A percentile compares a stretch with the other conserved stretches of the same genome.
Conservation (phyloP, 2,113 vertebrate species). For the Tretioscincus oriximinensis region DNA sequence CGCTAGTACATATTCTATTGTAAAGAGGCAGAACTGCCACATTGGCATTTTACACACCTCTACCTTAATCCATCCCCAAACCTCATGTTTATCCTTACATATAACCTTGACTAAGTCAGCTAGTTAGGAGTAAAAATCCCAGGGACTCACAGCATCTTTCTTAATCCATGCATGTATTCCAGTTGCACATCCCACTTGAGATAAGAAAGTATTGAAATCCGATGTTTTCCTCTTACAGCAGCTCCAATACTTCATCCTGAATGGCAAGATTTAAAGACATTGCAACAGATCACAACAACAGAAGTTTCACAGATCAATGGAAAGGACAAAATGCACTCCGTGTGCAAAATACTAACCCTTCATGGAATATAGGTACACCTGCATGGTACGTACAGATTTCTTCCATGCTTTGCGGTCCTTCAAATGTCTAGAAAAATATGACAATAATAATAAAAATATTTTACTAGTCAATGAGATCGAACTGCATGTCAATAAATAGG, state of each 20-base stretch:
- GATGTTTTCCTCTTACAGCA: slow-evolving; percentile 97
- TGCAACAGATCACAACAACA: neutral
- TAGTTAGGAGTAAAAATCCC: neutral
- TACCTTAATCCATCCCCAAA: neutral
- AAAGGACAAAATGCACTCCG: slow-evolving; percentile 40
- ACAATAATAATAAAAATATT: neutral
- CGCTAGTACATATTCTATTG: neutral
- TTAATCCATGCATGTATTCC: slow-evolving; percentile 90
- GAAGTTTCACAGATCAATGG: neutral
- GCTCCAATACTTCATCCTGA: slow-evolving; percentile 98
- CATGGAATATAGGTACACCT: slow-evolving; percentile 94
- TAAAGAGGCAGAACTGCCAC: neutral
- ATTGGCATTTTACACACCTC: neutral
- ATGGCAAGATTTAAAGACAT: slow-evolving; percentile 16
- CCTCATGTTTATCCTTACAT: neutral
- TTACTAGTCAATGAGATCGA: neutral
- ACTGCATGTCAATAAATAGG: neutral
- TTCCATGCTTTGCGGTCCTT: slow-evolving; percentile 79
- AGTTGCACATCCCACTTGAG: slow-evolving; percentile 89
- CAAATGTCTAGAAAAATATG: slow-evolving; percentile 74
- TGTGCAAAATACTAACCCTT: slow-evolving; percentile 81
- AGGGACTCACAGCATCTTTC: slow-evolving; percentile 82
- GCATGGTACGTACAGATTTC: slow-evolving; percentile 87
- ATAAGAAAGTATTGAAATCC: slow-evolving; percentile 93
- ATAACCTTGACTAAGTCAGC: neutral